phyloP scores from a whole-genome alignment of 2,888 invertebrate species.

The Allophyes oxyacanthae region DNA sequence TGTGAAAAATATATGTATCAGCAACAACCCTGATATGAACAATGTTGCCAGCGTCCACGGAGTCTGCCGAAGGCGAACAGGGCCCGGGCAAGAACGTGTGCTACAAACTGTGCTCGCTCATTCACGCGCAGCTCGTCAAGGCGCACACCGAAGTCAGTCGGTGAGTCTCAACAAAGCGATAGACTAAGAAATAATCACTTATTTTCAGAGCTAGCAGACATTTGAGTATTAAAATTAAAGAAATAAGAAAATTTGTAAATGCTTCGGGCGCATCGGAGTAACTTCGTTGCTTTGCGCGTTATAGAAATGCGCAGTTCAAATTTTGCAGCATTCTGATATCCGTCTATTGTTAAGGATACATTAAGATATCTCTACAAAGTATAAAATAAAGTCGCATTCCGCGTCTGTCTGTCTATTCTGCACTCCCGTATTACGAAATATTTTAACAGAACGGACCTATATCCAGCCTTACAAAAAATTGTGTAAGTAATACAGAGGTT shows the following conservation, averaged over 20 bases:
- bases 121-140: constrained; percentile 93
- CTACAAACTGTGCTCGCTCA: constrained; percentile 93
- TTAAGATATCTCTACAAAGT: too few species aligned
- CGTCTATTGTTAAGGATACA: too few species aligned
- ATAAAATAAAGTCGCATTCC: too few species aligned
- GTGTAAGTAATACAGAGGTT: constrained; percentile 21
- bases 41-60: constrained; percentile 67
- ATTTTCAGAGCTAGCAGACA: constrained; percentile 13
- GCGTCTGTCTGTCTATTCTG: too few species aligned
- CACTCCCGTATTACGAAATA: constrained; percentile 22
- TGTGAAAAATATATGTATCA: too few species aligned
- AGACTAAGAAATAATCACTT: background rate
- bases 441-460: background rate
- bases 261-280: constrained; percentile 4
- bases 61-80: constrained; percentile 62
- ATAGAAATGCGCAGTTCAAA: background rate
- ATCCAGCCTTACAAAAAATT: constrained; percentile 2
- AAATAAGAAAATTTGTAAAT: background rate
- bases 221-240: too few species aligned
- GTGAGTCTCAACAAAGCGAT: constrained; percentile 65
- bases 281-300: background rate
- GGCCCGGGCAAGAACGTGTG: constrained; percentile 89
- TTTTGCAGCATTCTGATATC: constrained; percentile 17
- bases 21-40: too few species aligned
- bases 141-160: constrained; percentile 94